Evolutionary conservation across 64 coral and sea anemone genomes (phyloP).

Genomic region (Pocillopora damicornis): DNA sequence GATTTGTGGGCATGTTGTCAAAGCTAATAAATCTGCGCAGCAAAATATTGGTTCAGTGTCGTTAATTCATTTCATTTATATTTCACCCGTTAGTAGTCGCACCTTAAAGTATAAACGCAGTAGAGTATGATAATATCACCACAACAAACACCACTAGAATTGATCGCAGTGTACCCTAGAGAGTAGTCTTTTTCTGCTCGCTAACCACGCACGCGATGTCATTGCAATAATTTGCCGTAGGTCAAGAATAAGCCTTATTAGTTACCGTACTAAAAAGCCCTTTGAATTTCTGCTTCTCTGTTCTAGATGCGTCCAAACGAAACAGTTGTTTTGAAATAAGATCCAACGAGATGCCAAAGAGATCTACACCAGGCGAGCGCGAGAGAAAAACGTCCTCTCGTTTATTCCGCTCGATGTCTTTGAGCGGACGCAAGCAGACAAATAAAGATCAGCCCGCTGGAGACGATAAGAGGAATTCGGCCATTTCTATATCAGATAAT

Average conservation of each 20-base stretch:
- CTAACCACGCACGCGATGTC: neutral
- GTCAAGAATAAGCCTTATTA: neutral
- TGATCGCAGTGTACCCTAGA: neutral
- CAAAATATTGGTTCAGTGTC: neutral
- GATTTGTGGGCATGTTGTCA: neutral
- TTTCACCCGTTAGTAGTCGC: neutral
- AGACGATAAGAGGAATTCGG: slow-evolving; percentile 34
- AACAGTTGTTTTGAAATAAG: slow-evolving; percentile 36
- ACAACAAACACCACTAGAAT: neutral
- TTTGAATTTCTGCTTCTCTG: neutral
- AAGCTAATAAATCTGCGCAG: neutral
- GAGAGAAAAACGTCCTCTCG: slow-evolving; percentile 56
- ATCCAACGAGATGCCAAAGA: slow-evolving; percentile 70
- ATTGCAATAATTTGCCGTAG: neutral
- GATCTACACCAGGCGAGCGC: slow-evolving; percentile 52
- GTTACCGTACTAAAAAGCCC: neutral
- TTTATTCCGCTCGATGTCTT: slow-evolving; percentile 71
- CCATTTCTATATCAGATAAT: slow-evolving; percentile 41
- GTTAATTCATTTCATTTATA: neutral
- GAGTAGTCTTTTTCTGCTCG: neutral
- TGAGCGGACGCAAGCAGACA: slow-evolving; percentile 36
- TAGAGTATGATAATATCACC: neutral
- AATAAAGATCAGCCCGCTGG: slow-evolving; percentile 19
- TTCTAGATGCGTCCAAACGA: slow-evolving; percentile 15
- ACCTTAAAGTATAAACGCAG: neutral